Conservation (phyloP, 2,888 invertebrate genomes). For the Argyresthia goedartella region DNA sequence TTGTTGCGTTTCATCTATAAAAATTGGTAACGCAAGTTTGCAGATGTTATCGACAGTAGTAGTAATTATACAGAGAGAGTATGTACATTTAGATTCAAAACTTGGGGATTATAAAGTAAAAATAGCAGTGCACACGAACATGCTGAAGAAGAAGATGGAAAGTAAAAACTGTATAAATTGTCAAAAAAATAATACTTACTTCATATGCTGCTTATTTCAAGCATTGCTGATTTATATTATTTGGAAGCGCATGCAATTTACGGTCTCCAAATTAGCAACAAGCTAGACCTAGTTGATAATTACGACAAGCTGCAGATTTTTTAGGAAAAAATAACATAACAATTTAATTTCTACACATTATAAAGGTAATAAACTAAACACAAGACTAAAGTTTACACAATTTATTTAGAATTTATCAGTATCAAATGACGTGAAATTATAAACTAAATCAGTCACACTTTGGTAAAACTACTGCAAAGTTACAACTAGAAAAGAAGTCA, state of each 20-base stretch:
- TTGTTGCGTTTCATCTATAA: too few relatives aligned
- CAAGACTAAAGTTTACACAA: not conserved
- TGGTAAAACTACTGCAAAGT: conserved; percentile 13
- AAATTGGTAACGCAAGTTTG: too few relatives aligned
- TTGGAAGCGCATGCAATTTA: not conserved
- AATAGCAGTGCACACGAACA: too few relatives aligned
- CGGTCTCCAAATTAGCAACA: too few relatives aligned
- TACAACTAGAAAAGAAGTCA: not conserved
- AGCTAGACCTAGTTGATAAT: too few relatives aligned
- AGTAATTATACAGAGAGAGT: too few relatives aligned
- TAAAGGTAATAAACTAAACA: not conserved
- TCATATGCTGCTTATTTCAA: not conserved
- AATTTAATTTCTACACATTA: not conserved
- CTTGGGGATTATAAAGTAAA: too few relatives aligned
- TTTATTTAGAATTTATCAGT: conserved; percentile 2
- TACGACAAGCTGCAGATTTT: too few relatives aligned
- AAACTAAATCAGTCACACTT: conserved; percentile 61
- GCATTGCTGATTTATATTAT: not conserved
- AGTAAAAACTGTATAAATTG: not conserved
- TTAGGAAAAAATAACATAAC: not conserved
- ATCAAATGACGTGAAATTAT: conserved; percentile 4
- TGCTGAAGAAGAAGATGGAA: too few relatives aligned
- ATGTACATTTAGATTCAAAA: too few relatives aligned
- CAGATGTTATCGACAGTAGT: too few relatives aligned
- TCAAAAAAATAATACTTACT: not conserved